These are phyloP conservation scores for Branchellion lobata DNA, from an alignment of 2,888 invertebrate species.

Conservation along the genomic window DNA sequence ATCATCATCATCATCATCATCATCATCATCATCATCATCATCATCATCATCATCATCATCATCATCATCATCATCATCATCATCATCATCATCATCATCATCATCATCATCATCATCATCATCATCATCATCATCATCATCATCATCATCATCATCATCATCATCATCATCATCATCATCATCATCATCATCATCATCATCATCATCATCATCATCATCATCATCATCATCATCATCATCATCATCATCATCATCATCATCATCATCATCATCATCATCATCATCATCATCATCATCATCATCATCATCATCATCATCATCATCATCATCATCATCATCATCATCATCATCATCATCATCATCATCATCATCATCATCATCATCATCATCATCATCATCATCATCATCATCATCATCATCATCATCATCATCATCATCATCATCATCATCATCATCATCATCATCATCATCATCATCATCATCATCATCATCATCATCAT, in stretches of 20 bases:
- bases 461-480: slow-evolving; percentile 43
- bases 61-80: slow-evolving; percentile 1
- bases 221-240: neutral
- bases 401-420: slow-evolving; percentile 16
- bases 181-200: slow-evolving; percentile 32
- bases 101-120: slow-evolving; percentile 43
- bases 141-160: slow-evolving; percentile 34
- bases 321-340: slow-evolving; percentile 5
- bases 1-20: slow-evolving; percentile 20
- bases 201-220: neutral
- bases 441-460: slow-evolving; percentile 23
- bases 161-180: slow-evolving; percentile 39
- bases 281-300: neutral
- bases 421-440: slow-evolving; percentile 15
- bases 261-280: neutral
- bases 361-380: neutral
- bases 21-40: slow-evolving; percentile 26
- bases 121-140: slow-evolving; percentile 45
- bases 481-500: slow-evolving; percentile 42
- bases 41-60: slow-evolving; percentile 41
- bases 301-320: neutral
- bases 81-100: slow-evolving; percentile 36
- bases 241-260: neutral
- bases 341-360: neutral
- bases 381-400: neutral